Conservation (phyloP, 1,140 invertebrate genomes). For the Ladona fulva region DNA sequence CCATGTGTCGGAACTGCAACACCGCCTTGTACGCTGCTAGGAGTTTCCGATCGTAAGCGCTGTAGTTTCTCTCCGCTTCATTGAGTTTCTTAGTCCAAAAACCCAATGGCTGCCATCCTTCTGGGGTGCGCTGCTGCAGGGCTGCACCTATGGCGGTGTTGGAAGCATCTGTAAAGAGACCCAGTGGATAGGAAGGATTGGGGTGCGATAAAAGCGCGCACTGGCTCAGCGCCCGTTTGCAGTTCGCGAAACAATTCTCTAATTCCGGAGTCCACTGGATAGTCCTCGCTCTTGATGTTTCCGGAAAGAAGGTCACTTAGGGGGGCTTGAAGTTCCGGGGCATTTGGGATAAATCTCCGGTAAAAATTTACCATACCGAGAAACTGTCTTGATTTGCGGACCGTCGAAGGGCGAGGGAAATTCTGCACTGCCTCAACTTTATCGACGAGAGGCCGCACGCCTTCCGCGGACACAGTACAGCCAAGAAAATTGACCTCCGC, state of each 20-base stretch:
- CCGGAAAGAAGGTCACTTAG: conserved; percentile 21
- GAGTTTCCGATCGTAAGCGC: background rate
- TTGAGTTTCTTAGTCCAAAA: background rate
- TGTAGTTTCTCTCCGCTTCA: background rate
- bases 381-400: conserved; percentile 28
- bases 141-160: background rate
- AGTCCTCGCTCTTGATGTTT: conserved; percentile 23
- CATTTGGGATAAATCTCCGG: conserved; percentile 27
- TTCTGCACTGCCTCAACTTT: conserved; percentile 26
- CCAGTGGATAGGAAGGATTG: background rate
- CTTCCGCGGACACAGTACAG: conserved; percentile 25
- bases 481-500: conserved; percentile 29
- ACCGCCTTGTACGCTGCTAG: background rate
- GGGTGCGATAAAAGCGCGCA: background rate
- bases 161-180: background rate
- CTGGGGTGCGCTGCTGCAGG: background rate
- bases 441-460: too few species aligned
- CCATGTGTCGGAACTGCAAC: background rate
- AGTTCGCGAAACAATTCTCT: conserved; percentile 23
- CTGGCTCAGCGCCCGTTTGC: conserved; percentile 24
- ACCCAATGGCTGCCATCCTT: background rate
- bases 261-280: conserved; percentile 25
- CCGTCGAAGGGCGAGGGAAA: conserved; percentile 25
- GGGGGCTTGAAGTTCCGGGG: conserved; percentile 26
- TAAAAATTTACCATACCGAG: conserved; percentile 33